phyloP scores from a whole-genome alignment of 2,888 invertebrate species.

The Drosophila dives region DNA sequence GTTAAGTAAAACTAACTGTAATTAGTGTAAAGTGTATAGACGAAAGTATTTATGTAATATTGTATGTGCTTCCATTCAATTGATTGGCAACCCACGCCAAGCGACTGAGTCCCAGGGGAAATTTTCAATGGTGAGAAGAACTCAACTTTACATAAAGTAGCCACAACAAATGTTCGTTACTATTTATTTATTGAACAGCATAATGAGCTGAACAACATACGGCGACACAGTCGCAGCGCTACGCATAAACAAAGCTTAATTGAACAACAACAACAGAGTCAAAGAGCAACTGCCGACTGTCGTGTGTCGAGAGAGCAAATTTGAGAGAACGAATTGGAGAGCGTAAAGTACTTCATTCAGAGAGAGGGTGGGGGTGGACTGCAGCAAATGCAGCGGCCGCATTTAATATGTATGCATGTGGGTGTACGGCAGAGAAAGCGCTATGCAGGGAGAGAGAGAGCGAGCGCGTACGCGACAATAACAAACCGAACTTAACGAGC shows the following conservation, averaged over 20 bases:
- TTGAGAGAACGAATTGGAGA: slow-evolving; percentile 7
- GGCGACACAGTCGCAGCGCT: slow-evolving; percentile 22
- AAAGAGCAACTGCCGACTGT: slow-evolving; percentile 9
- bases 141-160: slow-evolving; percentile 35
- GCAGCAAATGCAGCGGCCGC: slow-evolving; percentile 43
- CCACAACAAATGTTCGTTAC: slow-evolving; percentile 31
- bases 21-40: slow-evolving; percentile 38
- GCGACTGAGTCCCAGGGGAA: slow-evolving; percentile 33
- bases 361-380: slow-evolving; percentile 42
- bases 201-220: slow-evolving; percentile 46
- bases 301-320: background rate
- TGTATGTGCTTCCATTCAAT: slow-evolving; percentile 29
- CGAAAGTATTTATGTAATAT: slow-evolving; percentile 1
- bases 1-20: slow-evolving; percentile 43
- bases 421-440: slow-evolving; percentile 12
- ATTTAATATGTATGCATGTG: slow-evolving; percentile 15
- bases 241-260: slow-evolving; percentile 69
- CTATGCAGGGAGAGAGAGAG: slow-evolving; percentile 14
- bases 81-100: slow-evolving; percentile 36
- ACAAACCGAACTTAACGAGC: slow-evolving; percentile 69
- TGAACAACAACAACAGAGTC: slow-evolving; percentile 52
- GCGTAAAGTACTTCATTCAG: slow-evolving; percentile 38
- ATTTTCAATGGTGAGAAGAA: slow-evolving; percentile 23
- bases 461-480: slow-evolving; percentile 51
- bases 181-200: slow-evolving; percentile 41